phyloP scores from a whole-genome alignment of 2,888 invertebrate species.

The Cyclophora albipunctata region DNA sequence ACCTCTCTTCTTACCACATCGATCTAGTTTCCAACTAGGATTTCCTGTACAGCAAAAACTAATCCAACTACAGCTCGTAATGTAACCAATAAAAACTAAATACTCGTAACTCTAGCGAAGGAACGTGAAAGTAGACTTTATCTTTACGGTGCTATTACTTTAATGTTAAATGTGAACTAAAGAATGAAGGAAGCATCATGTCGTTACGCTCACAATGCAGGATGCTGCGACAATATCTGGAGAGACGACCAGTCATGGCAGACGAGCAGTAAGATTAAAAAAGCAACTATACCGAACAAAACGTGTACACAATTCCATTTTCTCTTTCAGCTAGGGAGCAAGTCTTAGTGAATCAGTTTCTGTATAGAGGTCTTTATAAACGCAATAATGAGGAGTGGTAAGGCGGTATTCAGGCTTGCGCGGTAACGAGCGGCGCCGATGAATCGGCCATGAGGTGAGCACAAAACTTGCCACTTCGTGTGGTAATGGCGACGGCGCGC shows the following conservation, averaged over 20 bases:
- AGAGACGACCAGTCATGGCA: conserved; percentile 32
- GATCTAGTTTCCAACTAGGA: conserved; percentile 27
- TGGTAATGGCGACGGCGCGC: conserved; percentile 36
- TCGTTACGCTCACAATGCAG: conserved; percentile 45
- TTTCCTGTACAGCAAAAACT: conserved; percentile 30
- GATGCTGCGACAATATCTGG: conserved; percentile 44
- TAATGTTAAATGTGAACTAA: conserved; percentile 34
- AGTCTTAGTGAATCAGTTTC: conserved; percentile 67
- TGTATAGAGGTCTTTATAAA: conserved; percentile 72
- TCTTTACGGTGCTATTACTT: conserved; percentile 32
- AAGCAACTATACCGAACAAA: conserved; percentile 58
- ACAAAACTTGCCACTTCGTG: conserved; percentile 68
- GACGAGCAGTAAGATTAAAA: conserved; percentile 45
- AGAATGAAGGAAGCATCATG: conserved; percentile 33
- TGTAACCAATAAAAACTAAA: conserved; percentile 25
- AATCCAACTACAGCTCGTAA: conserved; percentile 15
- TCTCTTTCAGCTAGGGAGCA: conserved; percentile 64
- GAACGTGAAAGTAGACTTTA: conserved; percentile 25
- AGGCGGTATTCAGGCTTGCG: conserved; percentile 66
- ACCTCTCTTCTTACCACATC: conserved; percentile 11
- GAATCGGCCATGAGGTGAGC: conserved; percentile 66
- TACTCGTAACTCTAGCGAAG: conserved; percentile 22
- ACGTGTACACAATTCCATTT: conserved; percentile 70
- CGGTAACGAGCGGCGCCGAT: conserved; percentile 67
- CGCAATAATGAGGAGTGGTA: conserved; percentile 73